Evolutionary conservation across 2,888 invertebrate species (phyloP), one percentile per base, ranked within the genome.

Genomic region (Agrenia bidenticulata): DNA sequence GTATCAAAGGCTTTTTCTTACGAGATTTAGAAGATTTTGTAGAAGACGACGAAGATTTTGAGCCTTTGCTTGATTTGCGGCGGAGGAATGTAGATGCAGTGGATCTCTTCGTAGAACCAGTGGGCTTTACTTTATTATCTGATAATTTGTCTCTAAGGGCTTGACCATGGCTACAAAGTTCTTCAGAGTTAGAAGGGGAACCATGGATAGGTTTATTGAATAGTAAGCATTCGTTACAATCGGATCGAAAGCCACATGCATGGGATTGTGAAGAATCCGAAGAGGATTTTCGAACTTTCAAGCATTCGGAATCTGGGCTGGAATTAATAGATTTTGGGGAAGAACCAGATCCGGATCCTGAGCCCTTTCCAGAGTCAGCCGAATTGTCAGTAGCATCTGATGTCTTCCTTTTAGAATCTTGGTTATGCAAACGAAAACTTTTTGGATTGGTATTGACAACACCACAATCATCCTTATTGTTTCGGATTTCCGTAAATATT

Each of bases 341-440:
- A 1, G 66, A 58, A 5, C 61, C 57, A 2, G 64, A 63, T 9
- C 67, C 73, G 2, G 64, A 63, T 11, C 67, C 73, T 2, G 75
- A 75, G 0, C 75, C 72, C 54, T 75, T 71, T 11, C 75, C 75
- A 21, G 75, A 75, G 59, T 75, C 75, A 1, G 66, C 70, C 2
- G 73, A 73, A 57, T 71, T 66, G 53, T 68, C 68, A 0, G 68
- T 72, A 1, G 63, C 72, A 55, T 70, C 67, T 13, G 72, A 73
- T 0, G 62, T 62, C 49, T 73, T 70, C 49, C 71, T 57, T 56
- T 60, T 62, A 21, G 61, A 51, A 27, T 62, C 49, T 27, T 55
- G 7, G 15, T 17, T n/a, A 55, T 55, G 55, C 5, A 32, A 26
- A 9, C 55, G 26, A 17, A 55, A 55, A 32, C 55, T 55, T 51